phyloP scores from a whole-genome alignment of 2,888 invertebrate genomes.

The Blera fallax region DNA sequence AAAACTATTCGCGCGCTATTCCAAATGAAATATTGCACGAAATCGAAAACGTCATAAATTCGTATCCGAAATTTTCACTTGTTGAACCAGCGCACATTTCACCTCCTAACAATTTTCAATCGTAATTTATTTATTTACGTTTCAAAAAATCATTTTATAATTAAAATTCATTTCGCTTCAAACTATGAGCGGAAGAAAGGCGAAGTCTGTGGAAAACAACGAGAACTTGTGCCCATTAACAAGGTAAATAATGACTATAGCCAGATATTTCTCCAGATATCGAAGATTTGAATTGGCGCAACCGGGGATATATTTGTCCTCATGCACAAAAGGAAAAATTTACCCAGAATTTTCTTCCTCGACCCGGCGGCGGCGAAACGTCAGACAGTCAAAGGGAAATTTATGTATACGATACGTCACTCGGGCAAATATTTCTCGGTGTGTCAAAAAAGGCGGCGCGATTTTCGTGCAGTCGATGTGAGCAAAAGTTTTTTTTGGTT shows the following conservation, averaged over 20 bases:
- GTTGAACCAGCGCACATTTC: constrained; percentile 51
- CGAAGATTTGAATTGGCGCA: constrained; percentile 38
- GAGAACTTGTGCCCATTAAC: constrained; percentile 80
- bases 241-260: constrained; percentile 77
- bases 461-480: constrained; percentile 51
- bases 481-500: constrained; percentile 21
- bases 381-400: constrained; percentile 47
- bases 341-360: constrained; percentile 14
- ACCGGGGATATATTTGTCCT: neutral
- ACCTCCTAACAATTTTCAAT: neutral
- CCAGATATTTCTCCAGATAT: neutral
- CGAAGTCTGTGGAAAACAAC: constrained; percentile 77
- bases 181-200: constrained; percentile 78
- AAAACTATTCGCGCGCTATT: constrained; percentile 23
- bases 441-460: constrained; percentile 69
- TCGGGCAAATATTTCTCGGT: constrained; percentile 8
- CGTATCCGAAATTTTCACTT: constrained; percentile 50
- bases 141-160: neutral
- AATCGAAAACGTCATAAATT: constrained; percentile 46
- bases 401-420: constrained; percentile 59
- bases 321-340: constrained; percentile 18
- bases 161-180: constrained; percentile 51
- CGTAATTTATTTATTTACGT: constrained; percentile 27
- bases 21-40: constrained; percentile 14
- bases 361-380: neutral